A percentile compares a stretch with the other conserved stretches of the same genome.
These are phyloP conservation scores for Oscheius sp. DNA, from an alignment of 2,888 invertebrate species.

Conservation along the genomic window DNA sequence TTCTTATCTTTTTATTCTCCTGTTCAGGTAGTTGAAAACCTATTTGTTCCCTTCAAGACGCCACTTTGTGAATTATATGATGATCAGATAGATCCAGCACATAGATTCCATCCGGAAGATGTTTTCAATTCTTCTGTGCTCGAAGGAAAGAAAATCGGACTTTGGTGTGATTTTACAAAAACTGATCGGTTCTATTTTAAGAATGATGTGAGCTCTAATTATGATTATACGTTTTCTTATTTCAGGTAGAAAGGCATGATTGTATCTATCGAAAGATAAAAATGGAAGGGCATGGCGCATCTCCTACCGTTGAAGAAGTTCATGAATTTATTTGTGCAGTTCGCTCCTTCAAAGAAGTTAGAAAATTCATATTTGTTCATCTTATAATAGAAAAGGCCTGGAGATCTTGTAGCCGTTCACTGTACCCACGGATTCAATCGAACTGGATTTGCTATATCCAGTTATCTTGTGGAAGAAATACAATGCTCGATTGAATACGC, in stretches of 20 bases:
- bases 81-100: constrained; percentile 80
- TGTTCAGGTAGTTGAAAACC: constrained; percentile 74
- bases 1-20: not conserved
- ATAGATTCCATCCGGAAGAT: constrained; percentile 87
- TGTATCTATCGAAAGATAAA: constrained; percentile 79
- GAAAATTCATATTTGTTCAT: not conserved
- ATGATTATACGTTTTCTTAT: not conserved
- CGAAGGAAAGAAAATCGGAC: constrained; percentile 80
- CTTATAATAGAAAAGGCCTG: constrained; percentile 49
- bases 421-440: constrained; percentile 99
- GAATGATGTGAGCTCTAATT: constrained; percentile 75
- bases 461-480: constrained; percentile 84
- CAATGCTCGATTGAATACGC: constrained; percentile 79
- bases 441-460: constrained; percentile 91
- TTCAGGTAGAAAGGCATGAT: constrained; percentile 70
- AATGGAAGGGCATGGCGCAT: constrained; percentile 81
- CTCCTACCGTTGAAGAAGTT: constrained; percentile 86
- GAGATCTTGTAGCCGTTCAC: constrained; percentile 78
- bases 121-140: constrained; percentile 75
- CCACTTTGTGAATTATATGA: constrained; percentile 86
- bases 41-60: constrained; percentile 93
- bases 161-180: constrained; percentile 96
- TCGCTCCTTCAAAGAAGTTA: constrained; percentile 75
- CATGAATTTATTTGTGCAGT: constrained; percentile 86
- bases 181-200: constrained; percentile 91